Percentiles rank a stretch among this genome's conserved stretches.
Evolutionary conservation across 2,888 invertebrate genomes (phyloP).

Genomic region (Meloe dianella): DNA sequence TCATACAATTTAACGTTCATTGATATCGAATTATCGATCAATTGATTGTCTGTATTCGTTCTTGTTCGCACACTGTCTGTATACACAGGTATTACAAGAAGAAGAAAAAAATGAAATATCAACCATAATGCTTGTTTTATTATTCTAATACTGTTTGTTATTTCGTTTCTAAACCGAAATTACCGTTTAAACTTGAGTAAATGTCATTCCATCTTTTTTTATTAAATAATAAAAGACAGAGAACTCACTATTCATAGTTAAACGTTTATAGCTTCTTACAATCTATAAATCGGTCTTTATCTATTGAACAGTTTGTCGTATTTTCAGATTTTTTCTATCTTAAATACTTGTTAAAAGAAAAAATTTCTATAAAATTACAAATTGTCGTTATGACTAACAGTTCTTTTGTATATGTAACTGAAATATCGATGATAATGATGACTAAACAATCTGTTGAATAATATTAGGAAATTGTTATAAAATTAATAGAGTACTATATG

Average conservation of each 20-base stretch:
- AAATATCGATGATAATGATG: slow-evolving; percentile 11
- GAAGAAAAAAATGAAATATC: neutral
- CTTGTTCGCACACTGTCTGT: neutral
- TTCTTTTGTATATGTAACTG: neutral
- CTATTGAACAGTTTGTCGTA: slow-evolving; percentile 7
- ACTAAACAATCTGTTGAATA: slow-evolving; percentile 30
- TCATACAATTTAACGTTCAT: neutral
- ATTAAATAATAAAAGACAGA: neutral
- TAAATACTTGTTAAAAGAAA: neutral
- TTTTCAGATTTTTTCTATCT: neutral
- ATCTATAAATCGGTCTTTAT: slow-evolving; percentile 11
- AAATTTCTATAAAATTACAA: neutral
- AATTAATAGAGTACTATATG: slow-evolving; percentile 29
- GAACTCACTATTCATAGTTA: slow-evolving; percentile 6
- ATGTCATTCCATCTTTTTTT: neutral
- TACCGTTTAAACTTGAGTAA: slow-evolving; percentile 11
- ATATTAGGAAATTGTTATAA: slow-evolving; percentile 25
- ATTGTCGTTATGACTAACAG: neutral
- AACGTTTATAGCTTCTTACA: slow-evolving; percentile 10
- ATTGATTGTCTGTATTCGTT: neutral
- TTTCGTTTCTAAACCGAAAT: slow-evolving; percentile 9
- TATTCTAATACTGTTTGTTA: slow-evolving; percentile 7
- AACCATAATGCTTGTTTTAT: neutral
- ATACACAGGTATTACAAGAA: neutral
- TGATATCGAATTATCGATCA: neutral